phyloP scores from a whole-genome alignment of 2,113 vertebrate genomes.

The Eclectus roratus region DNA sequence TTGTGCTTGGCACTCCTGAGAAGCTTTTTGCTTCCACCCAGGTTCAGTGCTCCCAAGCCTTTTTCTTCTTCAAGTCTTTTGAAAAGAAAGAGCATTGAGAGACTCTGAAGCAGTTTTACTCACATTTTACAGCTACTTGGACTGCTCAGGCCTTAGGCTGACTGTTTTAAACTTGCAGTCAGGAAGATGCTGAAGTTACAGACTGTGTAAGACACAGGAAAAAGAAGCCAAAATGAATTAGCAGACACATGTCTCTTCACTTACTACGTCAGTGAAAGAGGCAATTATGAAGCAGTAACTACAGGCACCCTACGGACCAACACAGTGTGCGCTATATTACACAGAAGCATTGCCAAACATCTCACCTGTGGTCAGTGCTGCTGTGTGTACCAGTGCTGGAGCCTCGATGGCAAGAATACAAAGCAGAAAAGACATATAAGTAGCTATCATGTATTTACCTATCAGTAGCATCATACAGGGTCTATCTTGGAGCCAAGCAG shows the following conservation, averaged over 20 bases:
- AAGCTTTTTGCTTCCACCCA: neutral
- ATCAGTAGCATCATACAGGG: neutral
- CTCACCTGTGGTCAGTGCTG: constrained; percentile 52
- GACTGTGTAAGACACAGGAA: neutral
- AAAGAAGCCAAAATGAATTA: neutral
- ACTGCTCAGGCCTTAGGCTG: neutral
- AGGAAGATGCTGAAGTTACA: neutral
- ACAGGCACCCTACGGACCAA: neutral
- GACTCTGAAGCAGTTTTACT: neutral
- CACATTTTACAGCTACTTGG: neutral
- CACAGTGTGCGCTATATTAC: neutral
- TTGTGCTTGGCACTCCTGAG: neutral
- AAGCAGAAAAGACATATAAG: constrained; percentile 53
- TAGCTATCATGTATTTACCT: neutral
- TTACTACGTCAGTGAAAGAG: neutral
- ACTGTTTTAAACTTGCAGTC: neutral
- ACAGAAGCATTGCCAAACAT: neutral
- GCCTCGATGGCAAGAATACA: constrained; percentile 56
- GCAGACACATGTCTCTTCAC: neutral
- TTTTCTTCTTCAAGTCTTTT: neutral
- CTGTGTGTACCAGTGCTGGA: constrained; percentile 17
- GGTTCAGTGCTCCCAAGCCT: neutral
- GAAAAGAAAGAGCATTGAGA: neutral
- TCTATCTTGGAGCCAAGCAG: neutral
- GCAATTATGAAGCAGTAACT: neutral